These are phyloP conservation scores for Thereva nobilitata DNA, from an alignment of 2,888 invertebrate genomes.

Conservation along the genomic window DNA sequence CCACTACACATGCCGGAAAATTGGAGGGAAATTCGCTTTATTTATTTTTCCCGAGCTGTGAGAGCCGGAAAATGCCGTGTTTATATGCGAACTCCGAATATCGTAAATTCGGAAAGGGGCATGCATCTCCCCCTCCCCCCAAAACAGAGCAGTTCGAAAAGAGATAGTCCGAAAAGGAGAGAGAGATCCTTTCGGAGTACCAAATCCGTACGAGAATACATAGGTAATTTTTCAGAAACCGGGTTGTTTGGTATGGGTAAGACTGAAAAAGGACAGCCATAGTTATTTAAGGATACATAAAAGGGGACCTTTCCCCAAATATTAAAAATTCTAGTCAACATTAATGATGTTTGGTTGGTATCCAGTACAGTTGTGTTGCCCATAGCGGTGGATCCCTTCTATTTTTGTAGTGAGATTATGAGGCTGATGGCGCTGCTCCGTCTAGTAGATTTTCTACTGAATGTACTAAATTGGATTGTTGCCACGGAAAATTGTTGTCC, in stretches of 20 bases:
- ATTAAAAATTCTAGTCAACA: constrained; percentile 10
- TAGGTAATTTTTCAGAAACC: background rate
- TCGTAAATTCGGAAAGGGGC: background rate
- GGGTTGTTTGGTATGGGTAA: constrained; percentile 28
- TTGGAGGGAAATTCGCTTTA: constrained; percentile 25
- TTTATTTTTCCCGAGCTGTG: constrained; percentile 8
- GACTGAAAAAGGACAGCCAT: constrained; percentile 13
- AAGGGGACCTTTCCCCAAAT: too few species aligned
- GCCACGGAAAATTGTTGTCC: too few species aligned
- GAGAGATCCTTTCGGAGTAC: background rate
- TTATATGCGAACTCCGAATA: background rate
- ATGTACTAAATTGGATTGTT: too few species aligned
- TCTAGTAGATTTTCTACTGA: too few species aligned
- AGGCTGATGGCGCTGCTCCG: too few species aligned
- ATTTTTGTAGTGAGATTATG: too few species aligned
- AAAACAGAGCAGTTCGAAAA: too few species aligned
- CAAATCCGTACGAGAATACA: background rate
- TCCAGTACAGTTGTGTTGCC: too few species aligned
- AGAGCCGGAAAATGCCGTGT: constrained; percentile 20
- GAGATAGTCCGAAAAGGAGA: background rate
- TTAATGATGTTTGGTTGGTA: background rate
- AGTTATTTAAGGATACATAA: background rate
- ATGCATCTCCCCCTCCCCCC: background rate
- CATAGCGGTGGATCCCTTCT: too few species aligned
- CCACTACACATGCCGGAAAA: constrained; percentile 20